Base-by-base conservation (phyloP, 2,888 invertebrate species). In the Pheosia gnoma region DNA sequence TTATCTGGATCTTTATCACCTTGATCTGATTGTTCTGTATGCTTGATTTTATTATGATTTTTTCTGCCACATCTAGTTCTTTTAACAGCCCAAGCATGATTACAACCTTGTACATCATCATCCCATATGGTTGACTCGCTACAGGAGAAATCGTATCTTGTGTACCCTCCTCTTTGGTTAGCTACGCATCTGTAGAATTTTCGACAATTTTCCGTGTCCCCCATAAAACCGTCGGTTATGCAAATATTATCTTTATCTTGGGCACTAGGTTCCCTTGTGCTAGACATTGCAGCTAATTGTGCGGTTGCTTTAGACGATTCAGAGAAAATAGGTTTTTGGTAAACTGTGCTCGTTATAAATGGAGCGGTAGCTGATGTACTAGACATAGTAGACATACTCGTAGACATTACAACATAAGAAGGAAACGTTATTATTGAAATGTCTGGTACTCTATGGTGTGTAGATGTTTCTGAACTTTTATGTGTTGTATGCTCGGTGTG, bases 111-210 rank as follows among this genome's bases (percentile, higher is more conserved):
- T 65, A 94, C 84, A 39, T 94, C 91, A 63, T 96, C 95, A 87
- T 97, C 97, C 97, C 97, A 97, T 57, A 96, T 95, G 4, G 97
- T 97, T 57, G 96, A 95, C 58, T 95, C 95, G 38, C 95, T 96
- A 80, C 97, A 97, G 13, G 94, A 91, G 85, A 97, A 97, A 70
- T 96, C 96, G 78, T 96, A 96, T 85, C 94, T 95, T 58, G 93
- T 95, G 77, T 94, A 96, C 7, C 95, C 94, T 64, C 95, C 95
- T 56, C 94, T 88, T 39, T 95, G 95, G 79, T 95, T 94, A 56
- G 91, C 91, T 10, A 97, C 96, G 85, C 97, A 97, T 76, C 97
- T 94, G 82, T 97, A 97, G 90, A 97, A 97, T 82, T 96, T 96
- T 47, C 94, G 95, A 79, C 97, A 97, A 80, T 97, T 95, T 64